phyloP scores from a whole-genome alignment of 2,888 invertebrate genomes.

The Thecocarcelia acutangulata region DNA sequence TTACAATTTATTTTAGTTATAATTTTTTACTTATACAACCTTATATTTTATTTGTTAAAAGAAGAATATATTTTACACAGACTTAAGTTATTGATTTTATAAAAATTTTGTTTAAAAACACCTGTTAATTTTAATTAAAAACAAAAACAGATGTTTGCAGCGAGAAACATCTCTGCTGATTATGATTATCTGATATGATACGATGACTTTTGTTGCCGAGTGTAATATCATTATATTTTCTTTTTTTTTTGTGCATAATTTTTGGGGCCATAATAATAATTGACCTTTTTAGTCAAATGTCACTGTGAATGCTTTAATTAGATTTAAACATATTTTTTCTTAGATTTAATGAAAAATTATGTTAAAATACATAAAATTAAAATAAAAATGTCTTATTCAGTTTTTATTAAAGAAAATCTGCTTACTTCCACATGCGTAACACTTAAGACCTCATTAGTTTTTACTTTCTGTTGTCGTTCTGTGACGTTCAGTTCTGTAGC shows the following conservation, averaged over 20 bases:
- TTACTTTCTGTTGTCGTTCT: no score
- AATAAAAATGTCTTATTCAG: neutral
- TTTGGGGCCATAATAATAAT: neutral
- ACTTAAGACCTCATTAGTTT: no score
- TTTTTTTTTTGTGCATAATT: conserved; percentile 5
- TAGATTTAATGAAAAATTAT: conserved; percentile 15
- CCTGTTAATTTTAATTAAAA: no score
- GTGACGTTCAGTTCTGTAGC: no score
- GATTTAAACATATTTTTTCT: conserved; percentile 1
- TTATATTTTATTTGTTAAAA: no score
- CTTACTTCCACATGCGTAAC: neutral
- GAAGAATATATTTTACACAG: no score
- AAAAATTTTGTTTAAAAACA: no score
- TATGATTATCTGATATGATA: neutral
- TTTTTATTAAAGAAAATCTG: conserved; percentile 21
- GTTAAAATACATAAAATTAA: conserved; percentile 20
- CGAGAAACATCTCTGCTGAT: no score
- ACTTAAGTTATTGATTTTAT: no score
- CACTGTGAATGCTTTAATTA: conserved; percentile 51
- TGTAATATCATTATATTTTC: neutral
- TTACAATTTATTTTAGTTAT: no score
- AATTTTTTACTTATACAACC: no score
- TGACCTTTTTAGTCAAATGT: conserved; percentile 34
- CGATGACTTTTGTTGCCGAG: neutral
- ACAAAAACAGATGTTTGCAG: no score